Percentiles rank a stretch among this genome's conserved stretches.
Evolutionary conservation across 2,888 invertebrate genomes (phyloP).

Genomic region (Drosophila buzzatii): DNA sequence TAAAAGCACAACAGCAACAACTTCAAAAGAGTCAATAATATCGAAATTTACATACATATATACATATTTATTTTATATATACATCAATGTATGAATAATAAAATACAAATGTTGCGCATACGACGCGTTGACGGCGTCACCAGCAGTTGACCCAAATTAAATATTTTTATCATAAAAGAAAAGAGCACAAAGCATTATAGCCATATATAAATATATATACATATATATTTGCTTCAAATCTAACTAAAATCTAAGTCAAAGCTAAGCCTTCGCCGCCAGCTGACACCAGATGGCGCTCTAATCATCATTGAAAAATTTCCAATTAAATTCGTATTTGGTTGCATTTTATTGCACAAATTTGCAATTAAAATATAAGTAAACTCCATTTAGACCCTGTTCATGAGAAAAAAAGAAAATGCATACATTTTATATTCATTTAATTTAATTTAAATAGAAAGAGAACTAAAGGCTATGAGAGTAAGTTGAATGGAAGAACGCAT

Average conservation of each 20-base stretch:
- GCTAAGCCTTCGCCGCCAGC: neutral
- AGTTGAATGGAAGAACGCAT: too few species aligned
- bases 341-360: too few species aligned
- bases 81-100: slow-evolving; percentile 20
- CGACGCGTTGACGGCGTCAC: slow-evolving; percentile 45
- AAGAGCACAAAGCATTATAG: neutral
- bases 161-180: slow-evolving; percentile 5
- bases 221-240: neutral
- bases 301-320: neutral
- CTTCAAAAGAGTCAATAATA: slow-evolving; percentile 18
- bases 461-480: neutral
- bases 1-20: neutral
- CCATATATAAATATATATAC: neutral
- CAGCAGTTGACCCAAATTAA: slow-evolving; percentile 47
- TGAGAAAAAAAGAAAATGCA: neutral
- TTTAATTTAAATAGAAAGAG: neutral
- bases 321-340: neutral
- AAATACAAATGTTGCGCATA: slow-evolving; percentile 63
- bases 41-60: neutral
- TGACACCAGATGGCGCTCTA: slow-evolving; percentile 6
- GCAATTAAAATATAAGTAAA: too few species aligned
- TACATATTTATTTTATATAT: neutral
- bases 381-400: neutral
- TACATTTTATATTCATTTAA: neutral
- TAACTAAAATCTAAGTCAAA: neutral